A percentile compares a stretch with the other conserved stretches of the same genome.
These are phyloP conservation scores for Perognathus longimembris DNA, from an alignment of 2,113 vertebrate genomes.

Conservation along the genomic window DNA sequence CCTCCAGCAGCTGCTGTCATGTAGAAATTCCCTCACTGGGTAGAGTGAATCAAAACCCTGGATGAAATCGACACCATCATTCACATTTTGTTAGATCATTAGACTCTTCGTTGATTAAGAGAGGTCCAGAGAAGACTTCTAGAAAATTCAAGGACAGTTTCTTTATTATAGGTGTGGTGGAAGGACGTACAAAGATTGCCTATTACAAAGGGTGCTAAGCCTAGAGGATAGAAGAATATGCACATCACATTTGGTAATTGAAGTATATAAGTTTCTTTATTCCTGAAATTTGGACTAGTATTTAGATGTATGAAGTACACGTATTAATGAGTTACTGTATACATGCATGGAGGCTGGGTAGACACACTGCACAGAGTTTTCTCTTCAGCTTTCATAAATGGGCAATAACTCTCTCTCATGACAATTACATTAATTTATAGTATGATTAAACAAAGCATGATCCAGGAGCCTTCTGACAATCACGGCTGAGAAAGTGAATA, in stretches of 20 bases:
- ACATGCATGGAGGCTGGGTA: fast-evolving
- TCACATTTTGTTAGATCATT: background rate
- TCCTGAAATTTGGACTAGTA: background rate
- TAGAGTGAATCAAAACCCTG: background rate
- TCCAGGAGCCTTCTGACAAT: background rate
- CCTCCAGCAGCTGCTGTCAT: background rate
- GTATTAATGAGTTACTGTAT: no score
- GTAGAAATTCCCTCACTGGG: background rate
- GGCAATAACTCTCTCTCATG: background rate
- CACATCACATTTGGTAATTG: background rate
- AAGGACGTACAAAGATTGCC: background rate
- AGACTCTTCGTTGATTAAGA: background rate
- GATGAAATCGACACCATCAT: background rate
- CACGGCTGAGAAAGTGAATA: background rate
- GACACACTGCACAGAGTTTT: background rate
- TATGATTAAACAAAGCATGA: background rate
- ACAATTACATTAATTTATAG: background rate
- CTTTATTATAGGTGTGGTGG: background rate
- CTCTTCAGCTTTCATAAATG: background rate
- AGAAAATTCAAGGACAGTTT: background rate
- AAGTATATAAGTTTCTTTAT: background rate
- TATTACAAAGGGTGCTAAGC: background rate
- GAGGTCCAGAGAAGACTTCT: background rate
- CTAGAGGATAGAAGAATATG: background rate
- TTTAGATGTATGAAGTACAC: background rate